A percentile compares a stretch with the other conserved stretches of the same genome.
These are phyloP conservation scores for Plumapathes pennacea DNA, from an alignment of 92 coral and sea anemone genomes.

Conservation along the genomic window DNA sequence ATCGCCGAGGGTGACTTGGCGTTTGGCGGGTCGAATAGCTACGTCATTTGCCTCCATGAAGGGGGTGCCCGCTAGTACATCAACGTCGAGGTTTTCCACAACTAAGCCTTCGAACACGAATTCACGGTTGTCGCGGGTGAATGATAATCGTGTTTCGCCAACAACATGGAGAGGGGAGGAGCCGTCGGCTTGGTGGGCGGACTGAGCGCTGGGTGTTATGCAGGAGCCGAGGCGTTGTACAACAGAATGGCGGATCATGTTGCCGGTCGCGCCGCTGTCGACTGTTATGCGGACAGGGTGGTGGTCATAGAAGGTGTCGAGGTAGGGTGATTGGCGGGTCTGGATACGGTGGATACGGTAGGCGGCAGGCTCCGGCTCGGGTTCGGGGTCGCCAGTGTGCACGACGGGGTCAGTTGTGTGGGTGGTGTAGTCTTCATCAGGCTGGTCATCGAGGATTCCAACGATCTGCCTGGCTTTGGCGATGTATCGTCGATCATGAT, in stretches of 20 bases:
- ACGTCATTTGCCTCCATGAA: slow-evolving; percentile 49
- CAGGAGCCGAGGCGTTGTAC: slow-evolving; percentile 38
- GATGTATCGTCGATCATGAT: slow-evolving; percentile 20
- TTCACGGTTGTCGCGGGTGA: slow-evolving; percentile 25
- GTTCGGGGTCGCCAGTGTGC: not conserved
- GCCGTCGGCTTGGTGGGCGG: slow-evolving; percentile 47
- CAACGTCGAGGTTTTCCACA: slow-evolving; percentile 24
- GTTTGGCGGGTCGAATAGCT: slow-evolving; percentile 44
- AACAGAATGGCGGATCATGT: slow-evolving; percentile 48
- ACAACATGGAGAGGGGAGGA: slow-evolving; percentile 42
- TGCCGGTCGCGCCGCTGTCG: slow-evolving; percentile 61
- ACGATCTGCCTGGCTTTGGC: slow-evolving; percentile 40
- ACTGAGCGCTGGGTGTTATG: slow-evolving; percentile 34
- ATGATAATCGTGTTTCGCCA: slow-evolving; percentile 21
- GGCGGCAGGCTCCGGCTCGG: slow-evolving; percentile 8
- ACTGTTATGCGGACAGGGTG: slow-evolving; percentile 25
- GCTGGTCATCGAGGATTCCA: slow-evolving; percentile 32
- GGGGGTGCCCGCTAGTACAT: slow-evolving; percentile 31
- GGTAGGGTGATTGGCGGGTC: slow-evolving; percentile 40
- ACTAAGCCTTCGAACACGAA: slow-evolving; percentile 20
- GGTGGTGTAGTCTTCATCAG: slow-evolving; percentile 4
- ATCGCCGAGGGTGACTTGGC: slow-evolving; percentile 27
- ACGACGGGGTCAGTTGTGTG: slow-evolving; percentile 7
- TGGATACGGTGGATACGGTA: slow-evolving; percentile 22
- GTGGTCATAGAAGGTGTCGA: slow-evolving; percentile 32